phyloP scores from a whole-genome alignment of 35 echinoderm and acorn worm species.

The Ophiothrix spiculata region DNA sequence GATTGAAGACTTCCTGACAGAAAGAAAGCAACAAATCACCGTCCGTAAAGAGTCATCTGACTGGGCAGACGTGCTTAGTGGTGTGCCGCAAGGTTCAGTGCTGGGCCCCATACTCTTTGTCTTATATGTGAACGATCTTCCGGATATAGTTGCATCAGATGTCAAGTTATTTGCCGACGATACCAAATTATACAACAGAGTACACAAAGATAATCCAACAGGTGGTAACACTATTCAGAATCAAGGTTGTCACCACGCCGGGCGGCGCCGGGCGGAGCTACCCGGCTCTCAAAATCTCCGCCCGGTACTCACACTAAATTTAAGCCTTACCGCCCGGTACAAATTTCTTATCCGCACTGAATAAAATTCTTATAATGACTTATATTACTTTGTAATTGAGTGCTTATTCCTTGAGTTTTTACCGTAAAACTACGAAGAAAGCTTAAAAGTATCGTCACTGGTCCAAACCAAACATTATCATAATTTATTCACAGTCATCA shows the following conservation, averaged over 20 bases:
- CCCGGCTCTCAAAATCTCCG: constrained; percentile 13
- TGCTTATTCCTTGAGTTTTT: constrained; percentile 12
- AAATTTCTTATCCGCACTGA: neutral
- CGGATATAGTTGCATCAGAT: too few species aligned
- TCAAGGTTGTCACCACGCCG: neutral
- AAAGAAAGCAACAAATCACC: too few species aligned
- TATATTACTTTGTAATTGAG: neutral
- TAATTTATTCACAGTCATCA: neutral
- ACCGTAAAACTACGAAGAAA: neutral
- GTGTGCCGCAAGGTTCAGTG: too few species aligned
- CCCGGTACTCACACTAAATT: neutral
- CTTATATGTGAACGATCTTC: too few species aligned
- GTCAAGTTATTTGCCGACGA: too few species aligned
- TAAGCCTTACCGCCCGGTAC: neutral
- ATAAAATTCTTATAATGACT: constrained; percentile 4
- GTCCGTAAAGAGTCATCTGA: too few species aligned
- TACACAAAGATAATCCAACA: too few species aligned
- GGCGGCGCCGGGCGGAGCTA: constrained; percentile 5
- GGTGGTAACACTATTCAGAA: neutral
- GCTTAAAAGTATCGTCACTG: neutral
- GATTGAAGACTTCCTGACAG: too few species aligned
- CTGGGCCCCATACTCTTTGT: too few species aligned
- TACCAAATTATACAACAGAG: too few species aligned
- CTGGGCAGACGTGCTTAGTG: too few species aligned
- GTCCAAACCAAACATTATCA: constrained; percentile 16